A percentile compares a stretch with the other conserved stretches of the same genome.
Evolutionary conservation across 2,797 vertebrate species (phyloP).

Genomic region (Rhadinocentrus ornatus): DNA sequence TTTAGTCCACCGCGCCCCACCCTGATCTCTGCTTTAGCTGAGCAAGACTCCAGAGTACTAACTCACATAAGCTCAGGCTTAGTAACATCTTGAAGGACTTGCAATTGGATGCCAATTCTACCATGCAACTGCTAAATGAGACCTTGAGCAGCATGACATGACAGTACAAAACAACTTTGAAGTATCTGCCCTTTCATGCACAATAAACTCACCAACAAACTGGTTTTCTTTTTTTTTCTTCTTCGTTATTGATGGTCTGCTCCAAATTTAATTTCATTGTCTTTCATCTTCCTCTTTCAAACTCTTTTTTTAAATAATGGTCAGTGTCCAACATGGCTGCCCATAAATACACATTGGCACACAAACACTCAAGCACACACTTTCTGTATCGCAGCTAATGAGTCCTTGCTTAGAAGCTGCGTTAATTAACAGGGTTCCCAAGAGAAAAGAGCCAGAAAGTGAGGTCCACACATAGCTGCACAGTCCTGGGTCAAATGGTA

Average conservation of each 20-base stretch:
- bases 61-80: slow-evolving; percentile 30
- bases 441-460: slow-evolving; percentile 47
- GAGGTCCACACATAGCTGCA: slow-evolving; percentile 7
- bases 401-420: slow-evolving; percentile 39
- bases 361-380: slow-evolving; percentile 4
- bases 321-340: slow-evolving; percentile 29
- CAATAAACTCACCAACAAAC: slow-evolving; percentile 32
- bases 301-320: slow-evolving; percentile 43
- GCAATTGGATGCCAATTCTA: slow-evolving; percentile 38
- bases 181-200: slow-evolving; percentile 25
- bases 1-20: slow-evolving; percentile 19
- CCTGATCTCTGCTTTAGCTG: slow-evolving; percentile 39
- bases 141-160: slow-evolving; percentile 20
- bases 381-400: slow-evolving; percentile 50
- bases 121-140: slow-evolving; percentile 40
- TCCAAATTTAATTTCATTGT: slow-evolving; percentile 44
- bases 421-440: slow-evolving; percentile 66
- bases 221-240: neutral
- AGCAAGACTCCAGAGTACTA: slow-evolving; percentile 9
- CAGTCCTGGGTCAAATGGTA: slow-evolving; percentile 42
- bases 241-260: neutral
- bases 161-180: slow-evolving; percentile 32
- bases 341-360: slow-evolving; percentile 22
- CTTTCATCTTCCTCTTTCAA: slow-evolving; percentile 25
- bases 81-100: slow-evolving; percentile 33